Base-by-base conservation (phyloP, 2,888 invertebrate genomes). In the Steinernema scapterisci region DNA sequence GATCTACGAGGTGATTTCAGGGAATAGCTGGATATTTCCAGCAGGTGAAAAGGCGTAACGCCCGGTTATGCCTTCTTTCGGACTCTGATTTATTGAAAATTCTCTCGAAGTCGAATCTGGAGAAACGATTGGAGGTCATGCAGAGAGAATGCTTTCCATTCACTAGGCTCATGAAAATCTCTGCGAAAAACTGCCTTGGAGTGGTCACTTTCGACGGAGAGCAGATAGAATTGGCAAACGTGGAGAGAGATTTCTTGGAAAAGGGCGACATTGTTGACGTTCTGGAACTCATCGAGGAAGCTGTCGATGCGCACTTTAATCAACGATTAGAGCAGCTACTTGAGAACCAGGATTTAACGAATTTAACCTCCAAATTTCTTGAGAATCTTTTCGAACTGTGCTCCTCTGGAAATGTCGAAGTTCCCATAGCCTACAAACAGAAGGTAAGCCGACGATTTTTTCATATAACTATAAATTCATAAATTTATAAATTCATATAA, bases 71-170 rank as follows among this genome's bases (percentile, higher is more conserved):
- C 46, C 73, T 83, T 2, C 76, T 83, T 9, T 82, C 83, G 7
- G 81, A 84, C 56, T 54, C 77, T 38, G 77, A 81, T 72, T 63
- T 84, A n/a, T 70, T 84, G 27, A 77, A 76, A 27, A 73, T 84
- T 0, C 78, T 84, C 56, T 80, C 82, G 21, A 77, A 78, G 46
- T 77, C 76, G 56, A 75, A 78, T 0, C 70, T 78, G 13, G 77
- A 81, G 27, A 70, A 76, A 31, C 63, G 74, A 70, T 48, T 82
- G n/a, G 56, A 71, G 31, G 75, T 83, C 19, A 51, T 84, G 0
- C 78, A 79, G 1, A 78, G 79, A 38, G 83, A 82, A 25, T 82
- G 79, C 43, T 84, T 84, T 75, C 83, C 84, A 5, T 75, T 77
- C 3, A 44, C 81, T 1, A 48, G 78, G 44, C 74, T 78, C 11